A percentile compares a stretch with the other conserved stretches of the same genome.
Conservation (phyloP, 2,888 invertebrate species). For the Epinotia demarniana region DNA sequence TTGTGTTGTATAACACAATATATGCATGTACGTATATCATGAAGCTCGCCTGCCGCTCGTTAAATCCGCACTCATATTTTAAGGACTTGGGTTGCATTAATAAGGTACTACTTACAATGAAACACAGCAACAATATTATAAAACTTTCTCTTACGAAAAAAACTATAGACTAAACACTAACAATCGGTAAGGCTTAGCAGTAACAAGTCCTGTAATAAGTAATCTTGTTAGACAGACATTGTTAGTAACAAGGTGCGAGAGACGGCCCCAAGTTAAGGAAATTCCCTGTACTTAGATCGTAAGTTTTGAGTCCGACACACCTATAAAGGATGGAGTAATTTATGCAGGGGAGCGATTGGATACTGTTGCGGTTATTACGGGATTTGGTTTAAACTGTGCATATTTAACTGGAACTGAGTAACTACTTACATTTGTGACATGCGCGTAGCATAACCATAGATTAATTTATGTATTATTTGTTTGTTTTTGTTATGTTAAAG, state of each 20-base stretch:
- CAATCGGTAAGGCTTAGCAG: conserved; percentile 65
- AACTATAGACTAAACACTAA: conserved; percentile 40
- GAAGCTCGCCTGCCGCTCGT: no score
- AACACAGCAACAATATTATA: not conserved
- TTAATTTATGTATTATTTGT: no score
- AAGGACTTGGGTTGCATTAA: no score
- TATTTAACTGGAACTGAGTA: no score
- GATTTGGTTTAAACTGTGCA: conserved; percentile 17
- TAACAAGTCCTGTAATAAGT: conserved; percentile 69
- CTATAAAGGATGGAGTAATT: conserved; percentile 50
- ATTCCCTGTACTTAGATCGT: conserved; percentile 69
- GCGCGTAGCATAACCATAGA: no score
- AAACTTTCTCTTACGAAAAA: not conserved
- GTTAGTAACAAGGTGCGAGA: conserved; percentile 73
- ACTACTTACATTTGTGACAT: no score
- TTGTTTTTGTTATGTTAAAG: no score
- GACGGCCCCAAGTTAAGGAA: conserved; percentile 71
- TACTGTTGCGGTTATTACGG: not conserved
- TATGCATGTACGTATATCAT: no score
- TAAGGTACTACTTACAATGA: no score
- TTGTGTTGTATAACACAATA: no score
- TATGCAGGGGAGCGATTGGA: conserved; percentile 47
- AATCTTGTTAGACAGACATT: conserved; percentile 57
- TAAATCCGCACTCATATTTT: not conserved
- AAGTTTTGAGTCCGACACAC: conserved; percentile 56